Evolutionary conservation across 2,888 invertebrate species (phyloP).

Genomic region (Epistrophella euchroma): DNA sequence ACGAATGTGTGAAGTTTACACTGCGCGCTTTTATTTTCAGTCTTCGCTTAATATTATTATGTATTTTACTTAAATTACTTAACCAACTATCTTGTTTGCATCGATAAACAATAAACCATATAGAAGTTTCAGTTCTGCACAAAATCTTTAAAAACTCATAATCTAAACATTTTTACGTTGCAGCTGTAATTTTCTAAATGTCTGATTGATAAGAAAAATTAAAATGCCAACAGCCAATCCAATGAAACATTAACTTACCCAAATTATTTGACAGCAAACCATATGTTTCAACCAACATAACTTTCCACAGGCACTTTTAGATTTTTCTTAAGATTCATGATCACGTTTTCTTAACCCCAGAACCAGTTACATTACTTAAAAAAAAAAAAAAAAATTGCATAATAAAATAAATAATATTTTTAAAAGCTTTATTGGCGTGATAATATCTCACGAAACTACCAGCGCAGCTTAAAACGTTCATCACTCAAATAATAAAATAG

Average conservation of each 20-base stretch:
- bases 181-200: not conserved
- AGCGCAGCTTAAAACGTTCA: slow-evolving; percentile 29
- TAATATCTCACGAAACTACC: slow-evolving; percentile 43
- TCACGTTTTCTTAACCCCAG: slow-evolving; percentile 1
- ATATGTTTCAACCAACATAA: not conserved
- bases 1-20: no score
- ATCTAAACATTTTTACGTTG: not conserved
- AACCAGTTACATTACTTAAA: not conserved
- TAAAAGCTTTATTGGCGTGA: slow-evolving; percentile 28
- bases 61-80: no score
- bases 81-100: no score
- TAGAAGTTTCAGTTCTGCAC: no score
- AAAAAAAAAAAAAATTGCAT: slow-evolving; percentile 1
- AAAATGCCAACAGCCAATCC: not conserved
- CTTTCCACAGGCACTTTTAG: not conserved
- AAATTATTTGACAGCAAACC: slow-evolving; percentile 27
- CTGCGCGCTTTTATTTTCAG: no score
- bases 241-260: not conserved
- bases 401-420: slow-evolving; percentile 28
- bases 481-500: slow-evolving; percentile 14
- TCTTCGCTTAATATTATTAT: no score
- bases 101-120: no score
- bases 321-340: slow-evolving; percentile 5
- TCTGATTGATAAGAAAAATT: not conserved
- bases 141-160: not conserved